These are phyloP conservation scores for Brachionus rubens DNA, from an alignment of 1,140 invertebrate genomes.

Conservation along the genomic window DNA sequence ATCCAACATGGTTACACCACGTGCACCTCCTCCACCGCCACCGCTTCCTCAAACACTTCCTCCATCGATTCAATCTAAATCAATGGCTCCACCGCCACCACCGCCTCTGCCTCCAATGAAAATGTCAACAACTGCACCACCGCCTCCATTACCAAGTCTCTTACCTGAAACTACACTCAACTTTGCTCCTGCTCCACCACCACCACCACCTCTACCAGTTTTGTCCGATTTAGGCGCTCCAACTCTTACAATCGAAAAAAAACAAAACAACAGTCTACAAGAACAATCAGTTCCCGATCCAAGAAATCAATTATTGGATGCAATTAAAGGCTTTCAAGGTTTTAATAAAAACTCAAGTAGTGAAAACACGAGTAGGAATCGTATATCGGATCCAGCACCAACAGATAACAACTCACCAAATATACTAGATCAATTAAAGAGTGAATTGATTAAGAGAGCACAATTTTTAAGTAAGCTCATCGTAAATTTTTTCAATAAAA, in stretches of 20 bases:
- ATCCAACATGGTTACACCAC: not conserved
- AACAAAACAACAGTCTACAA: not conserved
- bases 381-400: slow-evolving; percentile 35
- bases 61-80: not conserved
- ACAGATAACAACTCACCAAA: not conserved
- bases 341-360: not conserved
- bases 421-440: slow-evolving; percentile 33
- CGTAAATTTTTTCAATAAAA: not conserved
- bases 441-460: slow-evolving; percentile 41
- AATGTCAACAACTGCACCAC: slow-evolving; percentile 14
- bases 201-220: slow-evolving; percentile 13
- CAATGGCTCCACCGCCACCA: slow-evolving; percentile 3
- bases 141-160: slow-evolving; percentile 5
- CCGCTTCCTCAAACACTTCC: slow-evolving; percentile 15
- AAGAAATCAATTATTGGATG: not conserved
- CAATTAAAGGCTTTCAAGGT: slow-evolving; percentile 43
- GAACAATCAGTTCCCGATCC: not conserved
- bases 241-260: not conserved
- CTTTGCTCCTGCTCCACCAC: not conserved
- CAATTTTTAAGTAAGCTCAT: slow-evolving; percentile 26
- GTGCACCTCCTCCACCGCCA: not conserved
- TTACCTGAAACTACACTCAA: not conserved
- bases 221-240: not conserved
- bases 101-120: slow-evolving; percentile 20
- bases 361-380: not conserved